These are phyloP conservation scores for Trichopria drosophilae DNA, from an alignment of 2,888 invertebrate species.

Conservation along the genomic window DNA sequence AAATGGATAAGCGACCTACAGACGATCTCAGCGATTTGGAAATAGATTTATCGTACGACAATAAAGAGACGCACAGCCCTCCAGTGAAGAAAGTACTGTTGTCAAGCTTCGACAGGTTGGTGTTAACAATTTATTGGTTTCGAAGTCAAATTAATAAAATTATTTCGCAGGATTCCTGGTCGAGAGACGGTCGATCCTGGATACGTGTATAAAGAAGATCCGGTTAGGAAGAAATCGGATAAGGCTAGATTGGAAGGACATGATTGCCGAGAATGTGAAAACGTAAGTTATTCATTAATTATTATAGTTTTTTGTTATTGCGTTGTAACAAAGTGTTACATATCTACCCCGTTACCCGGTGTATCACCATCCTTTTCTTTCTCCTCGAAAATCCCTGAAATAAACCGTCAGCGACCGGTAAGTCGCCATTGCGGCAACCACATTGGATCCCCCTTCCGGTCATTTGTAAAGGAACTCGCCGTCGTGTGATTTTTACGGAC, in stretches of 20 bases:
- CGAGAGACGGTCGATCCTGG: slow-evolving; percentile 40
- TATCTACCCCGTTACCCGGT: too few relatives aligned
- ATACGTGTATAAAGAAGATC: slow-evolving; percentile 45
- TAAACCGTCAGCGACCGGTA: too few relatives aligned
- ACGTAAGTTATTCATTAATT: slow-evolving; percentile 43
- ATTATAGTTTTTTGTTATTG: too few relatives aligned
- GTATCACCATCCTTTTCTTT: too few relatives aligned
- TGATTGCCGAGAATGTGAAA: slow-evolving; percentile 55
- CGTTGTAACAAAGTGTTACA: too few relatives aligned
- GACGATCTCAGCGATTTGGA: slow-evolving; percentile 29
- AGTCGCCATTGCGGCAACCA: too few relatives aligned
- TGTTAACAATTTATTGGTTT: slow-evolving; percentile 12
- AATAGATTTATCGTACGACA: too few relatives aligned
- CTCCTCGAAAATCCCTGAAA: too few relatives aligned
- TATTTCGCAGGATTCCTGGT: slow-evolving; percentile 37
- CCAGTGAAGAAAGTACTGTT: slow-evolving; percentile 31
- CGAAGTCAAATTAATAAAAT: slow-evolving; percentile 1
- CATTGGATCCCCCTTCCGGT: too few relatives aligned
- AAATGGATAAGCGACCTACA: slow-evolving; percentile 17
- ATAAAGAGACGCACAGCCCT: slow-evolving; percentile 20
- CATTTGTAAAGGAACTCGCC: too few relatives aligned
- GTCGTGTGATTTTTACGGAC: too few relatives aligned
- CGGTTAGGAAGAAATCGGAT: slow-evolving; percentile 52
- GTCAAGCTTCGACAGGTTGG: slow-evolving; percentile 39
- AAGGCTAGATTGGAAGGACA: slow-evolving; percentile 54